These are phyloP conservation scores for Lasiurus cinereus DNA, from an alignment of 2,113 vertebrate genomes.

Conservation along the genomic window DNA sequence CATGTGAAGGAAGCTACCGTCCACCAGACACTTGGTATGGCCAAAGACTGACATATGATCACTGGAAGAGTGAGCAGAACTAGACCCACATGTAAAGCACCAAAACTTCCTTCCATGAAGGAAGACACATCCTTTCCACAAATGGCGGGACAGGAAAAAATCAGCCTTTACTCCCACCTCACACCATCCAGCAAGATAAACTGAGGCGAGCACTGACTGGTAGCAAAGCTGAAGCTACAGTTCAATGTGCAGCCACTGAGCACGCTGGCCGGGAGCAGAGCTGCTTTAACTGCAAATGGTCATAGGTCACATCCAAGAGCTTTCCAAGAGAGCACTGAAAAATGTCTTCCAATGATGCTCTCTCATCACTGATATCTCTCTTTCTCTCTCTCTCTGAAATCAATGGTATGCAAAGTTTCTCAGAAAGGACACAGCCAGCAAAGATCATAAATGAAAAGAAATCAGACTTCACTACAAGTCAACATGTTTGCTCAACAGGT, in stretches of 20 bases:
- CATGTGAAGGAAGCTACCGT: neutral
- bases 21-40: too few relatives aligned
- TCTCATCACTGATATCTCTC: too few relatives aligned
- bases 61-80: neutral
- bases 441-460: neutral
- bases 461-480: neutral
- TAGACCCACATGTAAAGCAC: accelerated
- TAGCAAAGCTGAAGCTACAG: neutral
- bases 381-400: too few relatives aligned
- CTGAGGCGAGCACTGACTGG: neutral
- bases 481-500: neutral
- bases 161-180: neutral
- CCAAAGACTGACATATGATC: neutral
- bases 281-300: too few relatives aligned
- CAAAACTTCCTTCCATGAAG: neutral
- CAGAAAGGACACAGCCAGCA: neutral
- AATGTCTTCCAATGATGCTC: neutral
- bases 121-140: neutral
- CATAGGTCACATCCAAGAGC: too few relatives aligned
- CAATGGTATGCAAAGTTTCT: neutral
- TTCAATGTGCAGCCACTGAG: too few relatives aligned
- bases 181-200: neutral
- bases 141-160: neutral
- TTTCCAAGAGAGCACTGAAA: neutral
- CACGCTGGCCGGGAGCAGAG: too few relatives aligned